phyloP scores from a whole-genome alignment of 2,113 vertebrate genomes.

The Mormoops blainvillei region DNA sequence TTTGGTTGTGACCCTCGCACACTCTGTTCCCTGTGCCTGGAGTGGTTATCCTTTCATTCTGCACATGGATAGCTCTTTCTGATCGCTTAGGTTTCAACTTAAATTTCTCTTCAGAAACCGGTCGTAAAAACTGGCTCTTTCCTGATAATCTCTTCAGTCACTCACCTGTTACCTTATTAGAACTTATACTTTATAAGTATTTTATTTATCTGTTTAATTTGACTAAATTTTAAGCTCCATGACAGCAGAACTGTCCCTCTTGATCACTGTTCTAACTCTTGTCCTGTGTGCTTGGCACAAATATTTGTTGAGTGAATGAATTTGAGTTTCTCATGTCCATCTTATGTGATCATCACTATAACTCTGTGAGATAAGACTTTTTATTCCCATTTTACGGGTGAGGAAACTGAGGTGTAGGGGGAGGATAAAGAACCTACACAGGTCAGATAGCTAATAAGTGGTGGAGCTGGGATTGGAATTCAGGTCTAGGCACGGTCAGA shows the following conservation, averaged over 20 bases:
- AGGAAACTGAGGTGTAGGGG: not conserved
- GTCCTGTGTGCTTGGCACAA: not conserved
- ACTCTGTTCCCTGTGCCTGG: not conserved
- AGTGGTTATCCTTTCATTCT: not conserved
- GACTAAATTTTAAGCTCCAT: not conserved
- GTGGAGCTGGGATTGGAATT: not conserved
- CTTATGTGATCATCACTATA: not conserved
- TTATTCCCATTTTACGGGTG: not conserved
- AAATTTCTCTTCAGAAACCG: not conserved
- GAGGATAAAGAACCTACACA: not conserved
- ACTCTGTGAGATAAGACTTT: not conserved
- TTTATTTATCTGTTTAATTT: not conserved
- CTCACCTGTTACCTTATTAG: not conserved
- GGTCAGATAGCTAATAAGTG: not conserved
- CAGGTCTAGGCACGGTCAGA: not conserved
- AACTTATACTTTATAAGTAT: not conserved
- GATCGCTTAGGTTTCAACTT: not conserved
- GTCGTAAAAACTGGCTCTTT: not conserved
- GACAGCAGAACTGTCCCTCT: not conserved
- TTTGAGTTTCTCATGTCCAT: not conserved
- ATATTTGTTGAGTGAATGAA: not conserved
- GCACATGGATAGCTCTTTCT: not conserved
- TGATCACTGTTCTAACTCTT: not conserved
- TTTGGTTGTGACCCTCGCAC: not conserved
- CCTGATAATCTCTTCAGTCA: not conserved